Evolutionary conservation across 2,797 vertebrate species (phyloP), one percentile per base, ranked within the genome.

Genomic region (Sebastes nivosus): DNA sequence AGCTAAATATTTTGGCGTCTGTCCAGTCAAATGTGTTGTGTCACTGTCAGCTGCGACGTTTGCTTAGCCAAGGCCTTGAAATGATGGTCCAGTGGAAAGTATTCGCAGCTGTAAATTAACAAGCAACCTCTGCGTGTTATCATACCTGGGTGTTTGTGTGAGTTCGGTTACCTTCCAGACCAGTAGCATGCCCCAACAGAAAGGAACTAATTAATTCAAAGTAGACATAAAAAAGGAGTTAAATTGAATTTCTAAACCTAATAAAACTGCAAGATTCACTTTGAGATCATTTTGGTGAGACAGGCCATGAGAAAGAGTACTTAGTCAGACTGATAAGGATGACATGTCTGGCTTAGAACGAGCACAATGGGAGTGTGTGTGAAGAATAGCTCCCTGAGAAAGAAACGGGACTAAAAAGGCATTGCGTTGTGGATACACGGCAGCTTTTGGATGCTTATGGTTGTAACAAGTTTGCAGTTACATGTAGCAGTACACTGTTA

Each of bases 1-100:
- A 68, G 54, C 54, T 14, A 74, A 83, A 81, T 86, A 79, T 85
- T 85, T 90, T 84, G 84, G 83, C 72, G 70, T 71, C 30, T 29
- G 24, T 86, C 80, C 86, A 87, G 42, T 8, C n/a, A 68, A 42
- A 79, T 87, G 66, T 72, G n/a, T 77, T 77, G 46, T 81, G 36
- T 84, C 60, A 66, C 52, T 82, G 75, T 83, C 72, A 82, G 70
- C 61, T 18, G 27, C 34, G 24, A 61, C 10, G 57, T 86, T 80
- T 76, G 55, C 52, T 61, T 25, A 42, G 58, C 52, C 66, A 67
- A 60, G 81, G 72, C 83, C 83, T 83, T 89, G 75, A 85, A 75
- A 76, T 67, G 55, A 79, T 50, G 30, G 52, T 79, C 22, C 11
- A 34, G 50, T 46, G 59, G 60, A 79, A 81, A 79, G 18, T 69